Percentiles rank a stretch among this genome's conserved stretches.
phyloP scores from a whole-genome alignment of 2,797 vertebrate genomes.

The Moxostoma hubbsi region DNA sequence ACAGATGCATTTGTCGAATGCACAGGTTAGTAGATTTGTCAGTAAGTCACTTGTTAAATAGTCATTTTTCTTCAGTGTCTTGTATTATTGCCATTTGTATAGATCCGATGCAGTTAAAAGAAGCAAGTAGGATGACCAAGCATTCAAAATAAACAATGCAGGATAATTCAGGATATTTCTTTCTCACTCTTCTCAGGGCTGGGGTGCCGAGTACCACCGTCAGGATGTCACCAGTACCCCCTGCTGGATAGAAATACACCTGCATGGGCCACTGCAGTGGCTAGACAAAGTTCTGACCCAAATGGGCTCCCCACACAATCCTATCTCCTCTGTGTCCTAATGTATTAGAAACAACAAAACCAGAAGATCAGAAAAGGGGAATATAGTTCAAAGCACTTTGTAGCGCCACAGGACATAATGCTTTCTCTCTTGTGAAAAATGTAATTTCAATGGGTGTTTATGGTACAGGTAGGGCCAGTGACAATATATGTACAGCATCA shows the following conservation, averaged over 20 bases:
- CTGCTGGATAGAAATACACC: conserved; percentile 98
- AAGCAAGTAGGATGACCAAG: too few species aligned
- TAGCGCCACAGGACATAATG: background rate
- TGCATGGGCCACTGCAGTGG: conserved; percentile 97
- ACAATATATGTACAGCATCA: conserved; percentile 6
- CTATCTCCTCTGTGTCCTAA: conserved; percentile 97
- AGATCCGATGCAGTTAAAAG: too few species aligned
- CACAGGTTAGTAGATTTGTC: background rate
- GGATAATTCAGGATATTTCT: background rate
- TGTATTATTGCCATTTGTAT: too few species aligned
- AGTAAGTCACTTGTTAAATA: too few species aligned
- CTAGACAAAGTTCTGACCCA: conserved; percentile 97
- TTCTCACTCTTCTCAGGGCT: conserved; percentile 78
- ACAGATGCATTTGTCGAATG: background rate
- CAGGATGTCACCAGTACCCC: conserved; percentile 98
- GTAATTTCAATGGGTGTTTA: conserved; percentile 28
- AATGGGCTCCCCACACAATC: conserved; percentile 97
- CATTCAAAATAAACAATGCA: too few species aligned
- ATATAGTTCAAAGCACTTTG: conserved; percentile 8
- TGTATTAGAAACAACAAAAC: conserved; percentile 51
- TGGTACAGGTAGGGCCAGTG: conserved; percentile 32
- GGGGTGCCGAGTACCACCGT: conserved; percentile 97
- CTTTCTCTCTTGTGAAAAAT: background rate
- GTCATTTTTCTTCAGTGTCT: too few species aligned
- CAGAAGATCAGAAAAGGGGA: conserved; percentile 25